phyloP scores from a whole-genome alignment of 2,113 vertebrate genomes.

The Pristiophorus japonicus region DNA sequence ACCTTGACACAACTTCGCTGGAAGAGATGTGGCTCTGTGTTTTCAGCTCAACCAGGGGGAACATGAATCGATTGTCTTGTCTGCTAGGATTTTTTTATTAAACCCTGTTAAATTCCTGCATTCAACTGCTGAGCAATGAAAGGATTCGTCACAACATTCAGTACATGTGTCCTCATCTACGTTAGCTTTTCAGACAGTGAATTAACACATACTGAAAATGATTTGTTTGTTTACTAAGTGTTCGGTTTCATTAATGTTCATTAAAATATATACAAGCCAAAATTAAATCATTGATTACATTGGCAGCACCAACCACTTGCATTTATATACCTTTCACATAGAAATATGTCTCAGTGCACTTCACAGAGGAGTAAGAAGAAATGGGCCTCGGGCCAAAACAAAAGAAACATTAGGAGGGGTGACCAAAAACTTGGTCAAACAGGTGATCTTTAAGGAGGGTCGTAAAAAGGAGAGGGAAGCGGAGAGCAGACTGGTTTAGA shows the following conservation, averaged over 20 bases:
- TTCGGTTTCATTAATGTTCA: neutral
- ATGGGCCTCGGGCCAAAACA: neutral
- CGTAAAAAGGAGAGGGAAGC: neutral
- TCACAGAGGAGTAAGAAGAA: neutral
- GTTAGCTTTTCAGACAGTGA: neutral
- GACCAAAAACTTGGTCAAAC: neutral
- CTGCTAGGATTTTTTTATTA: neutral
- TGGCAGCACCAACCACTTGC: neutral
- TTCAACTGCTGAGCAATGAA: neutral
- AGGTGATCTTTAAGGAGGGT: neutral
- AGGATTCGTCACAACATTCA: neutral
- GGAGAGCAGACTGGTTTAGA: neutral
- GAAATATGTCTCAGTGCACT: neutral
- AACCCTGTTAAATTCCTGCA: neutral
- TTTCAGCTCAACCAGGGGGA: neutral
- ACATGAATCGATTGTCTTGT: slow-evolving; percentile 2
- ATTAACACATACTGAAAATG: neutral
- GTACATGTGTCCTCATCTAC: neutral
- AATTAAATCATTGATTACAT: neutral
- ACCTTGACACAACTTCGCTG: neutral
- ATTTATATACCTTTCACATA: neutral
- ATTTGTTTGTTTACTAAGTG: neutral
- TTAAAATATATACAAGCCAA: neutral
- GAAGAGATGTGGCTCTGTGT: neutral
- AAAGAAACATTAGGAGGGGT: neutral